phyloP scores from a whole-genome alignment of 2,888 invertebrate species.

The Melolontha melolontha region DNA sequence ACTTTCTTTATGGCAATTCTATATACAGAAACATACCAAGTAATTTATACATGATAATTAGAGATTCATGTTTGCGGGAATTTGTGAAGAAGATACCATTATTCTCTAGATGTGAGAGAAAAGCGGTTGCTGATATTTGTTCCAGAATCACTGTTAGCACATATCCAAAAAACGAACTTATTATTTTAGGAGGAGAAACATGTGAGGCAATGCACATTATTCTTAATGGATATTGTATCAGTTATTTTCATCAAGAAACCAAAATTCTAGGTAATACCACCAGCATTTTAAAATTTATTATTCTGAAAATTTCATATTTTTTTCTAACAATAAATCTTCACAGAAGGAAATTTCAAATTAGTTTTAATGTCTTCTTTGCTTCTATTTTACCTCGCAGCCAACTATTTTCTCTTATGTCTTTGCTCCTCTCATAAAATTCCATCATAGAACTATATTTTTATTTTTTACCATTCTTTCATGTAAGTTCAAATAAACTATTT shows the following conservation, averaged over 20 bases:
- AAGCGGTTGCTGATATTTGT: conserved; percentile 44
- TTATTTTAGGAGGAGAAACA: conserved; percentile 50
- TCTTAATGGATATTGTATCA: conserved; percentile 49
- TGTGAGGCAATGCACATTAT: conserved; percentile 51
- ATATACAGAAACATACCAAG: conserved; percentile 35
- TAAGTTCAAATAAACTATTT: too few relatives aligned
- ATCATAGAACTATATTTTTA: too few relatives aligned
- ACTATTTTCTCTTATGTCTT: too few relatives aligned
- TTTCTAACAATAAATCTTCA: too few relatives aligned
- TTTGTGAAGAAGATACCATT: conserved; percentile 25
- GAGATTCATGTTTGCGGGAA: neutral
- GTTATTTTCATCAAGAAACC: conserved; percentile 35
- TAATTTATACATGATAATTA: conserved; percentile 18
- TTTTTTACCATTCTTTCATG: too few relatives aligned
- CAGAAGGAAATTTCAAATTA: too few relatives aligned
- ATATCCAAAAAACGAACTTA: conserved; percentile 48
- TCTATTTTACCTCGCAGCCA: too few relatives aligned
- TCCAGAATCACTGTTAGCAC: conserved; percentile 37
- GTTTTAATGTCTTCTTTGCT: too few relatives aligned
- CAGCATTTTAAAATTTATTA: too few relatives aligned
- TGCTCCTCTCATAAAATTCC: too few relatives aligned
- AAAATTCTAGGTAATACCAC: conserved; percentile 11
- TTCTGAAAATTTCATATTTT: too few relatives aligned
- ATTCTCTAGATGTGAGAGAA: conserved; percentile 22
- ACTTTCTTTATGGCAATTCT: conserved; percentile 20